Percentiles rank a stretch among this genome's conserved stretches.
Evolutionary conservation across 2,888 invertebrate genomes (phyloP).

Genomic region (Meloe dianella): DNA sequence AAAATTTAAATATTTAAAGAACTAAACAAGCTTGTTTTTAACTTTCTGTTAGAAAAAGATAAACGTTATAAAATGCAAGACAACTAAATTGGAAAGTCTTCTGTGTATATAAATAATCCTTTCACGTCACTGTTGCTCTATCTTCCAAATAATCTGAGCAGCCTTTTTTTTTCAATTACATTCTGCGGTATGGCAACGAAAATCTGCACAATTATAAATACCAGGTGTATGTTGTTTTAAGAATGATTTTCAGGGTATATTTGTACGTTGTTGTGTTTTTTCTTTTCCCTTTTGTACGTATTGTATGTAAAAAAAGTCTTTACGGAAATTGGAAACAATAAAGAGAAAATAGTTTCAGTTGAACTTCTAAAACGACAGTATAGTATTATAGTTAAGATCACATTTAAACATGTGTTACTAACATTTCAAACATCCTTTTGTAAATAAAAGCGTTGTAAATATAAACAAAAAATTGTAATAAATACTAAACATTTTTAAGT

Average conservation of each 20-base stretch:
- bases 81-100: background rate
- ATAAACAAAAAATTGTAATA: background rate
- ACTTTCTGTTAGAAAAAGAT: background rate
- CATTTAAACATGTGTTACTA: slow-evolving; percentile 1
- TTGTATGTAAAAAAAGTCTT: no score
- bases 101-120: background rate
- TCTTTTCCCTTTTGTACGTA: background rate
- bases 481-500: background rate
- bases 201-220: background rate
- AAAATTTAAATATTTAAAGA: background rate
- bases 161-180: no score
- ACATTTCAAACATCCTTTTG: slow-evolving; percentile 4
- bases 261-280: background rate
- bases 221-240: background rate
- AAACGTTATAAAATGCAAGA: no score
- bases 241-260: background rate
- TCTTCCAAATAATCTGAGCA: background rate
- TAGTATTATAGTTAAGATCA: background rate
- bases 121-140: background rate
- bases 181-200: no score
- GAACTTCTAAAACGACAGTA: background rate
- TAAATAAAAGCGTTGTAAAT: slow-evolving; percentile 2
- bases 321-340: slow-evolving; percentile 3
- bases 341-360: background rate
- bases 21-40: background rate